A percentile compares a stretch with the other conserved stretches of the same genome.
Conservation (phyloP, 30 jellyfish, hydroid and myxozoan species). For the Phacellophora camtschatica region DNA sequence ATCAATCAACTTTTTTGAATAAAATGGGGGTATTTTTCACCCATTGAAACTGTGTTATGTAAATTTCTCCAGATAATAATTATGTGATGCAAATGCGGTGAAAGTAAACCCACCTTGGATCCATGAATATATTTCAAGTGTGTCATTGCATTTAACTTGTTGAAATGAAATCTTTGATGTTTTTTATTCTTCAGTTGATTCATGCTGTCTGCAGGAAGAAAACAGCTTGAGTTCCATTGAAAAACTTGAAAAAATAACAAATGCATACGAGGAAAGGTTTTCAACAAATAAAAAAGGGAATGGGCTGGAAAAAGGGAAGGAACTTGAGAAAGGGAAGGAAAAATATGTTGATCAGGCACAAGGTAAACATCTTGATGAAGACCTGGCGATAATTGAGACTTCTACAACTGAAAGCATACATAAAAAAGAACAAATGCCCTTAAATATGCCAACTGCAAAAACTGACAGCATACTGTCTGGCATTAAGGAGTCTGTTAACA, state of each 20-base stretch:
- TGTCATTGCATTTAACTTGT: background rate
- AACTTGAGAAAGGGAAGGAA: background rate
- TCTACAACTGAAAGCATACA: background rate
- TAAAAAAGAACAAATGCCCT: background rate
- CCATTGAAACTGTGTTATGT: no score
- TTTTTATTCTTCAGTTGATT: background rate
- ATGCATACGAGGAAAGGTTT: constrained; percentile 6
- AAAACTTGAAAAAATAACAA: background rate
- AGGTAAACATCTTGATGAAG: background rate
- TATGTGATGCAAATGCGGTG: no score
- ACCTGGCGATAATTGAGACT: background rate
- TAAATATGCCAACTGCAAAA: background rate
- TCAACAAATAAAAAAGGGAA: background rate
- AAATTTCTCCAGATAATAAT: no score
- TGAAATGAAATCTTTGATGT: background rate
- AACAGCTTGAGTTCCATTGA: background rate
- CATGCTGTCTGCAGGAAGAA: background rate
- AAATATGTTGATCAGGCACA: background rate
- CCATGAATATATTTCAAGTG: no score
- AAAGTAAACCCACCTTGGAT: no score
- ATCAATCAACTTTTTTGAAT: no score
- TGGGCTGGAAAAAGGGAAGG: background rate
- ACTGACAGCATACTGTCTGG: no score
- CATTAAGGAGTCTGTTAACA: background rate
- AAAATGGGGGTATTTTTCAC: no score